Percentiles rank a stretch among this genome's conserved stretches.
Conservation (phyloP, 1,140 invertebrate species). For the Contarinia nasturtii region DNA sequence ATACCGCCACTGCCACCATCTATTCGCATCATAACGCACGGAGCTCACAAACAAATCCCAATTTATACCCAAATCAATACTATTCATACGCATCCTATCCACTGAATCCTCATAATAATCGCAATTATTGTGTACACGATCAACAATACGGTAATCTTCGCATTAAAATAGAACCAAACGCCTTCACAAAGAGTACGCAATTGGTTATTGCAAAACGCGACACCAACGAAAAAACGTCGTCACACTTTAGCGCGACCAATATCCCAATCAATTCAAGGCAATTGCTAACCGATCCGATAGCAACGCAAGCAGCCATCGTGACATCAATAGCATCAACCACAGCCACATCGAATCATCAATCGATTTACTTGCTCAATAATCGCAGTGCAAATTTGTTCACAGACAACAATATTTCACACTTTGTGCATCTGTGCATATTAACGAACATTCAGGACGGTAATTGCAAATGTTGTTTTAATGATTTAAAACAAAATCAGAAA, state of each 20-base stretch:
- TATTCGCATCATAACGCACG: background rate
- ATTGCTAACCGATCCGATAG: background rate
- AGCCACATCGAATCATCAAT: background rate
- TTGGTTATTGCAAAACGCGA: too few species aligned
- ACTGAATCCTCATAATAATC: constrained; percentile 22
- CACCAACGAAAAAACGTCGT: background rate
- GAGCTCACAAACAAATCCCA: background rate
- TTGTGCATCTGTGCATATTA: too few species aligned
- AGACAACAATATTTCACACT: too few species aligned
- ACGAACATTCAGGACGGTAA: too few species aligned
- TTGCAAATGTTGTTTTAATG: too few species aligned
- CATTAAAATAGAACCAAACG: constrained; percentile 4
- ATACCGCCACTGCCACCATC: constrained; percentile 5
- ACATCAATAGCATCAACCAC: constrained; percentile 2
- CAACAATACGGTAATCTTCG: constrained; percentile 4
- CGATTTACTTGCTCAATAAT: too few species aligned
- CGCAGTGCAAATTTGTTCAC: too few species aligned
- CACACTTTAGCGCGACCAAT: too few species aligned
- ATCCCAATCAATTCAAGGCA: background rate
- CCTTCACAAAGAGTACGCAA: constrained; percentile 1
- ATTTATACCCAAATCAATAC: constrained; percentile 1
- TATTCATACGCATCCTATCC: constrained; percentile 20
- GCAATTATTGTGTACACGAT: constrained; percentile 17
- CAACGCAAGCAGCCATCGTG: background rate
- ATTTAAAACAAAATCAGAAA: too few species aligned